Evolutionary conservation across 2,797 vertebrate species (phyloP).

Genomic region (Parauchenoglanis punctatus): DNA sequence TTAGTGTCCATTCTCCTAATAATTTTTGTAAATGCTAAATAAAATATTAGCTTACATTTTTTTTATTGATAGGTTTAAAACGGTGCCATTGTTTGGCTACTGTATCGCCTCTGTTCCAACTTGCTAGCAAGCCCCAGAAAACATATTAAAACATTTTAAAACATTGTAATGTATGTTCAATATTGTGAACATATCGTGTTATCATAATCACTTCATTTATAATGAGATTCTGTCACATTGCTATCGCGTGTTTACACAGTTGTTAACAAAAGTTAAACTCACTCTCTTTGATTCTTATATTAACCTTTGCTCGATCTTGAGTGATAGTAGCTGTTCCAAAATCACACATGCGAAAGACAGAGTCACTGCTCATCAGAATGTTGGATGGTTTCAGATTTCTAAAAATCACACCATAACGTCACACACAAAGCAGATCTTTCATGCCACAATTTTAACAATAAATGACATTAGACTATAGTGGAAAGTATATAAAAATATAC

Average conservation of each 20-base stretch:
- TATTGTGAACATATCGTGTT: not conserved
- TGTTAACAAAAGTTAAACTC: slow-evolving; percentile 10
- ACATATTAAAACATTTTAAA: not conserved
- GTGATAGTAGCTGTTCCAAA: slow-evolving; percentile 69
- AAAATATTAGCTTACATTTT: not conserved
- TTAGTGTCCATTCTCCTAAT: no score
- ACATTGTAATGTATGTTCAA: not conserved
- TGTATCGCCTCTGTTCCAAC: not conserved
- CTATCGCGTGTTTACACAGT: not conserved
- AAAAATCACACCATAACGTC: slow-evolving; percentile 44
- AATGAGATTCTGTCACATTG: not conserved
- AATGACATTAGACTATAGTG: not conserved
- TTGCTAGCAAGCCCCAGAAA: not conserved
- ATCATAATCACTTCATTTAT: not conserved
- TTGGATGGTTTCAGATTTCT: slow-evolving; percentile 84
- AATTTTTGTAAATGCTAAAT: no score
- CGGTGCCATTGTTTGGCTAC: not conserved
- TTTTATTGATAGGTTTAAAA: not conserved
- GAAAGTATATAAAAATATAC: not conserved
- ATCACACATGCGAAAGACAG: slow-evolving; percentile 73
- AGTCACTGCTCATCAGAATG: slow-evolving; percentile 63
- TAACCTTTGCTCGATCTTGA: slow-evolving; percentile 72
- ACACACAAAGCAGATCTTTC: not conserved
- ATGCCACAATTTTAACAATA: not conserved
- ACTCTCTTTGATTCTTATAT: slow-evolving; percentile 71